phyloP scores from a whole-genome alignment of 1,140 invertebrate genomes.

The Cotesia glomerata region DNA sequence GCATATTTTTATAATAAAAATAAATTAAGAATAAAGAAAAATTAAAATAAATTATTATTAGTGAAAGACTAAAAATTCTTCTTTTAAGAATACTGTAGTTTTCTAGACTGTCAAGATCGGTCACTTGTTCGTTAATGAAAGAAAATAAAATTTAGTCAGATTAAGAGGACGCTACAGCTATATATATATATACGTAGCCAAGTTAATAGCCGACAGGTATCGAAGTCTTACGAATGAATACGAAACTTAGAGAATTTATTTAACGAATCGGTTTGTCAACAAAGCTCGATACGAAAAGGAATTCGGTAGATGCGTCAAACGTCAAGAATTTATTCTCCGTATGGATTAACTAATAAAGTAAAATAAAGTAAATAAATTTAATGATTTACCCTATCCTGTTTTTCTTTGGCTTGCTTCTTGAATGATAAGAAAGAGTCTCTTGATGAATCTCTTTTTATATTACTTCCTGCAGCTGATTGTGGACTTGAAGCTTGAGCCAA shows the following conservation, averaged over 20 bases:
- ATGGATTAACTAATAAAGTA: conserved; percentile 15
- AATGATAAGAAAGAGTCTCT: conserved; percentile 81
- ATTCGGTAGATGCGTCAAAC: too few species aligned
- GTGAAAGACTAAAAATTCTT: too few species aligned
- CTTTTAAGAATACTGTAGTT: too few species aligned
- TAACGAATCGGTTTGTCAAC: neutral
- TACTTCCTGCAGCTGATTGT: conserved; percentile 64
- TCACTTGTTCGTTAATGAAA: too few species aligned
- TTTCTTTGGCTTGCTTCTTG: conserved; percentile 94
- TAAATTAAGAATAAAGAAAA: conserved; percentile 35
- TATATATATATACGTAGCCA: too few species aligned
- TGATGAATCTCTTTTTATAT: conserved; percentile 66
- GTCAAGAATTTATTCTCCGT: too few species aligned
- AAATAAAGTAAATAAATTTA: conserved; percentile 12
- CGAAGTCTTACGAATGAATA: too few species aligned
- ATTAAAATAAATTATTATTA: neutral
- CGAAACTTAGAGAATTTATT: too few species aligned
- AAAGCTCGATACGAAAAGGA: neutral
- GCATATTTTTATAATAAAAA: conserved; percentile 12
- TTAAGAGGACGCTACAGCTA: too few species aligned
- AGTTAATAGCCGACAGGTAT: too few species aligned
- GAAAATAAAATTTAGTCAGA: too few species aligned
- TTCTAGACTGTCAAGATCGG: too few species aligned
- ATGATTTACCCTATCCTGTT: conserved; percentile 77
- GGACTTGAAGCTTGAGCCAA: conserved; percentile 82